Percentiles rank a stretch among this genome's conserved stretches.
phyloP scores from a whole-genome alignment of 2,888 invertebrate genomes.

The Epinotia bilunana region DNA sequence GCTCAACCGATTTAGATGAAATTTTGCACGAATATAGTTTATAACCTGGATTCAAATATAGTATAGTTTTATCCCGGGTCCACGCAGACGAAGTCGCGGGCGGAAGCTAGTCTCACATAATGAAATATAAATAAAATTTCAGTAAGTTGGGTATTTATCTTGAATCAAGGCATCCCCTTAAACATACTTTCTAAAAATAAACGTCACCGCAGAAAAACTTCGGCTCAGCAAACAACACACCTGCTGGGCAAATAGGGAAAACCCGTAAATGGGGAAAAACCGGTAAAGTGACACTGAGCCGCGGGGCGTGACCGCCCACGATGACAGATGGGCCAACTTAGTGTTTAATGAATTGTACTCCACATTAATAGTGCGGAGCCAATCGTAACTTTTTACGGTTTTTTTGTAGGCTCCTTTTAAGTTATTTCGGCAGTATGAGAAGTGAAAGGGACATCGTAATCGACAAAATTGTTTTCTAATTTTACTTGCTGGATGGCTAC shows the following conservation, averaged over 20 bases:
- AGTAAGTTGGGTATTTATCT: no score
- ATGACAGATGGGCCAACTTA: slow-evolving; percentile 39
- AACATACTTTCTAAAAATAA: slow-evolving; percentile 24
- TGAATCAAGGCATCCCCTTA: no score
- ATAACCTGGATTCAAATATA: no score
- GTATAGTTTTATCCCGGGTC: no score
- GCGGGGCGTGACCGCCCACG: slow-evolving; percentile 34
- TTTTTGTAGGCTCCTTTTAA: background rate
- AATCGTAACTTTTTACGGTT: slow-evolving; percentile 40
- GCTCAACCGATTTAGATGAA: no score
- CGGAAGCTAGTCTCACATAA: no score
- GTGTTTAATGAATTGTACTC: slow-evolving; percentile 42
- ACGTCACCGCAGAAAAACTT: slow-evolving; percentile 26
- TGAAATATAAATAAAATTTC: no score
- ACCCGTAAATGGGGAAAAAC: slow-evolving; percentile 9
- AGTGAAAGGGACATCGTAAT: background rate
- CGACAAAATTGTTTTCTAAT: background rate
- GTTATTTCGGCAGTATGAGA: slow-evolving; percentile 4
- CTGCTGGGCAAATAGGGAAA: slow-evolving; percentile 41
- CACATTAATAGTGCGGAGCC: slow-evolving; percentile 42
- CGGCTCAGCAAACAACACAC: slow-evolving; percentile 27
- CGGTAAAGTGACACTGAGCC: slow-evolving; percentile 29
- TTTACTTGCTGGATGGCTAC: background rate
- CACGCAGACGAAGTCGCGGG: no score
- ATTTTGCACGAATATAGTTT: no score